Evolutionary conservation across 2,113 vertebrate species (phyloP).

Genomic region (Porphyrio hochstetteri): DNA sequence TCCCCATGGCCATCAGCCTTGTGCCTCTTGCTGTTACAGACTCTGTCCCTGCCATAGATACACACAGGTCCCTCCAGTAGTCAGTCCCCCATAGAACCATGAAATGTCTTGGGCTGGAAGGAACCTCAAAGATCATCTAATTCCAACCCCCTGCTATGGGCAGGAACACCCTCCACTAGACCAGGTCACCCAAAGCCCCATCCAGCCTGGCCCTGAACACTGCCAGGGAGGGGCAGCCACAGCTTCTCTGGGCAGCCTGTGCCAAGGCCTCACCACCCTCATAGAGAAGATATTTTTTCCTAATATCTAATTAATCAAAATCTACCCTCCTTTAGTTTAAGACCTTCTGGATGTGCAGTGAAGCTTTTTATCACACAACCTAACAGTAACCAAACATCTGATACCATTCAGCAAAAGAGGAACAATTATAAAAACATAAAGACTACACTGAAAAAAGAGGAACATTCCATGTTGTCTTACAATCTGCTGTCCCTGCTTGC

Average conservation of each 20-base stretch:
- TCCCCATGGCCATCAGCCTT: neutral
- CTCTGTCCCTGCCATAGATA: fast-evolving
- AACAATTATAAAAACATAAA: neutral
- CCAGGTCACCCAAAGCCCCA: too few relatives aligned
- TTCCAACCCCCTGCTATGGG: too few relatives aligned
- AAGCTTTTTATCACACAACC: neutral
- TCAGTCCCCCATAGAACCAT: neutral
- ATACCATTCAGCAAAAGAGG: neutral
- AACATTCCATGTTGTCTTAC: neutral
- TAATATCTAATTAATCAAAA: too few relatives aligned
- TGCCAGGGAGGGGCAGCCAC: too few relatives aligned
- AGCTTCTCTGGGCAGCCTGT: too few relatives aligned
- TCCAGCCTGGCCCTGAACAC: too few relatives aligned
- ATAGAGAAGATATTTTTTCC: too few relatives aligned
- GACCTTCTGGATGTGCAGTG: neutral
- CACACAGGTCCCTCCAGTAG: neutral
- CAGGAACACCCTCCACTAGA: too few relatives aligned
- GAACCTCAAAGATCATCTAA: too few relatives aligned
- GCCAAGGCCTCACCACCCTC: too few relatives aligned
- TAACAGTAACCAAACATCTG: neutral
- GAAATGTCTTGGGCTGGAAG: too few relatives aligned
- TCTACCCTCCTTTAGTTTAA: too few relatives aligned
- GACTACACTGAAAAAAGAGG: neutral
- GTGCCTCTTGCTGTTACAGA: neutral
- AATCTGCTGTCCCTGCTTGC: neutral